A percentile compares a stretch with the other conserved stretches of the same genome.
Conservation (phyloP, 1,140 invertebrate genomes). For the Bombus superbus region DNA sequence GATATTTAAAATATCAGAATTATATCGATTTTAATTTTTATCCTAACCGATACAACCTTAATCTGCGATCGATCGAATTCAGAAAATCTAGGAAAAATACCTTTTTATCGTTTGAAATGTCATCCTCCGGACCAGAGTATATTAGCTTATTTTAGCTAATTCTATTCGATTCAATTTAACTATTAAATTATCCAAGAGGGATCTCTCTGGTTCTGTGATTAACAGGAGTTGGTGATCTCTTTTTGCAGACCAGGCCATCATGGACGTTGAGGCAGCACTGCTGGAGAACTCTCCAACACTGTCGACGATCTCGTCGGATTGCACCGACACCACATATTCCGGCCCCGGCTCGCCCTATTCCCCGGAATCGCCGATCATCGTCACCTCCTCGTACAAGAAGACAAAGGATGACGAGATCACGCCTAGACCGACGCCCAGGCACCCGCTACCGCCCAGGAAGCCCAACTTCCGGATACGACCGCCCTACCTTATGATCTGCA, state of each 20-base stretch:
- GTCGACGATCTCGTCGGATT: constrained; percentile 78
- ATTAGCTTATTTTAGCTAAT: neutral
- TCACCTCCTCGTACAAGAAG: constrained; percentile 73
- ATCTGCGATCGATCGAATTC: too few species aligned
- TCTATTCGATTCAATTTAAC: neutral
- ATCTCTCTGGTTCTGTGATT: neutral
- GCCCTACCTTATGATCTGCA: constrained; percentile 81
- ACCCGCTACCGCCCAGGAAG: constrained; percentile 71
- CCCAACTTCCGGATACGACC: constrained; percentile 80
- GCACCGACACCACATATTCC: constrained; percentile 74
- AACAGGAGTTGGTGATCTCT: neutral
- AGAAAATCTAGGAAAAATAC: too few species aligned
- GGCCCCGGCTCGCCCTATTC: constrained; percentile 69
- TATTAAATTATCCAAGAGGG: neutral
- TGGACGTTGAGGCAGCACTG: constrained; percentile 78
- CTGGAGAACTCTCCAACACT: constrained; percentile 78
- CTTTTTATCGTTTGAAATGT: neutral
- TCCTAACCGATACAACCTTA: too few species aligned
- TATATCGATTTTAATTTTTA: too few species aligned
- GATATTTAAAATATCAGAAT: too few species aligned
- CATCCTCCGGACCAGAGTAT: neutral
- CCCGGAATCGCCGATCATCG: constrained; percentile 68
- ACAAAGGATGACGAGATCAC: constrained; percentile 71
- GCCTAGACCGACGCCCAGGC: constrained; percentile 69
- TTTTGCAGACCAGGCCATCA: constrained; percentile 59